Evolutionary conservation across 2,113 vertebrate genomes (phyloP).

Genomic region (Festucalex cinctus): DNA sequence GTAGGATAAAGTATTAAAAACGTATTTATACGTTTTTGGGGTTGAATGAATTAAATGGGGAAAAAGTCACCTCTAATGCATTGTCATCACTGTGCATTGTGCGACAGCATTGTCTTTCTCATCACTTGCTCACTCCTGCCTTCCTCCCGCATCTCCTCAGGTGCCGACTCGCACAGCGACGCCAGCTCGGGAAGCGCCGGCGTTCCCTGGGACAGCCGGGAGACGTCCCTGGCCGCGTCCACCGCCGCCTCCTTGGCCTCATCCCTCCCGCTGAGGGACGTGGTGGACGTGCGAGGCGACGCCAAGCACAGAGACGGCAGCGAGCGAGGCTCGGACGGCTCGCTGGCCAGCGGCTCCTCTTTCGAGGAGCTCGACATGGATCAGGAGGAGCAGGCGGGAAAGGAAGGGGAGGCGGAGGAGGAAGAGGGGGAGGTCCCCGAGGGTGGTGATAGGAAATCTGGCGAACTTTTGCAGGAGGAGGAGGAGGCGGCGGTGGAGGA

Average conservation of each 20-base stretch:
- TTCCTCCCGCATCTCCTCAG: conserved; percentile 34
- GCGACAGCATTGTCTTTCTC: background rate
- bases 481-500: conserved; percentile 35
- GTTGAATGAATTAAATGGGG: no score
- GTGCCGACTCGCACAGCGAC: conserved; percentile 73
- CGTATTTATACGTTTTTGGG: no score
- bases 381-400: conserved; percentile 47
- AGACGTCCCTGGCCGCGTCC: conserved; percentile 78
- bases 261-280: conserved; percentile 71
- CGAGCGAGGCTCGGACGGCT: conserved; percentile 80
- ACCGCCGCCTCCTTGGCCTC: conserved; percentile 73
- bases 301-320: conserved; percentile 42
- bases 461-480: conserved; percentile 40
- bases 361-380: conserved; percentile 96
- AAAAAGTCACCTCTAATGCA: background rate
- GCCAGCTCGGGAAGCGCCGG: conserved; percentile 79
- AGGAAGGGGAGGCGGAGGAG: conserved; percentile 21
- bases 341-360: conserved; percentile 87
- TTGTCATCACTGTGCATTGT: background rate
- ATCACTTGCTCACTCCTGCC: background rate
- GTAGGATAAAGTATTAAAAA: no score
- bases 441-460: conserved; percentile 27
- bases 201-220: conserved; percentile 80
- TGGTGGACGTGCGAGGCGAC: conserved; percentile 61
- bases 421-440: conserved; percentile 16